Evolutionary conservation across 2,113 vertebrate genomes (phyloP), one percentile per base, ranked within the genome.

Genomic region (Semnornis frantzii): DNA sequence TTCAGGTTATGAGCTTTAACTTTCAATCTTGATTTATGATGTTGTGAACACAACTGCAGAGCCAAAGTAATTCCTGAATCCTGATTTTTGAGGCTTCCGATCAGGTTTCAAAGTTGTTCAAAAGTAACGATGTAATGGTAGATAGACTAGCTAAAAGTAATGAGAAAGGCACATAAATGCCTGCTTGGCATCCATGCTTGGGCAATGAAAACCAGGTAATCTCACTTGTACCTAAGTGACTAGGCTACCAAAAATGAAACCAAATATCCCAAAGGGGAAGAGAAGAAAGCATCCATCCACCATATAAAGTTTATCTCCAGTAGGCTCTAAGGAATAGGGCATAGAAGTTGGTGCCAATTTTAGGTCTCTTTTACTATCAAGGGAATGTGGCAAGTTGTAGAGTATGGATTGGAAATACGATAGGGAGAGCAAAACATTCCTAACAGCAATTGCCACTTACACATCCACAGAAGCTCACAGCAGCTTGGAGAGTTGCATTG

Each of bases 401-500:
- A 82, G 28, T 58, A 27, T 7, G 18, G 21, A 34, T 10, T 75
- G 14, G 73, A 86, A 93, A 84, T 62, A 30, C 0, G 0, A 39
- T 7, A 39, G 37, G 14, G 81, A 54, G 88, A 87, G 52, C 42
- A 84, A 72, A 91, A 69, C 71, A 73, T 80, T 39, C 50, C 42
- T 24, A 39, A 48, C 59, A 65, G 84, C 2, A 0, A 78, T 74
- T 48, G 62, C 58, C 23, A 5, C 24, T 60, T 33, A 27, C 8
- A 8, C 10, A 17, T 21, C 59, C 37, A 12, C 9, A 6, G 59
- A 44, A 59, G 33, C n/a, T 58, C 20, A 12, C 0, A 0, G 59
- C 63, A 83, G 58, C 76, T 23, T 5, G 4, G 30, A 46, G 64
- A 23, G 27, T 33, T 0, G 0, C 4, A 2, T 21, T 6, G 0